Evolutionary conservation across 2,113 vertebrate species (phyloP), one percentile per base, ranked within the genome.

Genomic region (Daboia siamensis): DNA sequence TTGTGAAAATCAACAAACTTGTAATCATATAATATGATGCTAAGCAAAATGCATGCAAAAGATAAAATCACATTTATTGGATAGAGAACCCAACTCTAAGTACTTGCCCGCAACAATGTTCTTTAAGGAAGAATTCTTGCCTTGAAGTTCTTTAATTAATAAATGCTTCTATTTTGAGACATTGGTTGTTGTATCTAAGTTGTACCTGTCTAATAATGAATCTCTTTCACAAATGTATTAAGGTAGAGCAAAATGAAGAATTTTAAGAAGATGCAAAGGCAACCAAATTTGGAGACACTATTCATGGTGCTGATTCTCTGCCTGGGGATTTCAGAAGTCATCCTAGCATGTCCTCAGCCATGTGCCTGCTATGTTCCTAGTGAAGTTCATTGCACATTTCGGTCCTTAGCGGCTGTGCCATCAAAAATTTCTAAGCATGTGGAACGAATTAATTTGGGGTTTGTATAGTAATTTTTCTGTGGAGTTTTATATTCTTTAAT

Each of bases 341-440:
- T 94, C 12, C 92, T 64, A 24, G 87, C 94, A 46, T 99, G 99
- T 46, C 99, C 99, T 11, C 97, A 96, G 0, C 97, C 98, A 1
- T 99, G 99, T 12, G 96, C 98, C 94, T 99, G 99, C 95, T 99
- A 98, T 48, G 97, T 98, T 12, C 98, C 98, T 88, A 97, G 97
- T 0, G 99, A 99, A 94, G 98, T 99, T 84, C 99, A 99, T 96
- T 99, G 99, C 97, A 99, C 99, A 12, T 99, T 99, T 93, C 98
- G 99, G 48, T 99, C 99, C 54, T 94, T 99, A 39, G 56, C 95
- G 24, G 80, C 97, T 0, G 97, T 99, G 94, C 99, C 99, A 0
- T 93, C 97, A 0, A 97, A 97, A 3, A 96, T 98, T 2, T 92
- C 98, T 0, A 96, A 64, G 59, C 95, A 97, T 0, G 98, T 98